A percentile compares a stretch with the other conserved stretches of the same genome.
Conservation (phyloP, 2,888 invertebrate species). For the Sesia bembeciformis region DNA sequence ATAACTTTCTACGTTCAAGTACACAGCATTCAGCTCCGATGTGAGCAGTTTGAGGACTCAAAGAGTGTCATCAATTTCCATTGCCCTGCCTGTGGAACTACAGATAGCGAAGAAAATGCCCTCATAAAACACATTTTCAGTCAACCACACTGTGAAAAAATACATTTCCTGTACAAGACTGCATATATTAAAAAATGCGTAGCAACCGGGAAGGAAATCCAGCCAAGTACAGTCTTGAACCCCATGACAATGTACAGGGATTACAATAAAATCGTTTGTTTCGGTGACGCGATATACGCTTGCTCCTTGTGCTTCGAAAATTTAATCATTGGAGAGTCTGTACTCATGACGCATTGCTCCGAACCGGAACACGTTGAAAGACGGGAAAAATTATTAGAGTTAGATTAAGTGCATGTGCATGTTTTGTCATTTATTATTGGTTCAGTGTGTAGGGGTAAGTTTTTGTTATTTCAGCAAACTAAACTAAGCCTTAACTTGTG, state of each 20-base stretch:
- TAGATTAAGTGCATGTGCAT: conserved; percentile 29
- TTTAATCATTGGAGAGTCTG: conserved; percentile 51
- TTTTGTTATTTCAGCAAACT: conserved; percentile 1
- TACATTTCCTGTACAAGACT: conserved; percentile 62
- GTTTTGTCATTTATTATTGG: conserved; percentile 5
- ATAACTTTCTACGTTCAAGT: conserved; percentile 63
- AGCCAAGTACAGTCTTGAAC: conserved; percentile 58
- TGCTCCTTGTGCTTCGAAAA: conserved; percentile 62
- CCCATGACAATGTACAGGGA: conserved; percentile 65
- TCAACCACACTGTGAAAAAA: conserved; percentile 51
- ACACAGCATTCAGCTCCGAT: conserved; percentile 51
- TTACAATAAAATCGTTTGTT: conserved; percentile 64
- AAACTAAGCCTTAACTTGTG: no score
- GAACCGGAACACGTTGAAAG: conserved; percentile 39
- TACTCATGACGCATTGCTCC: conserved; percentile 52
- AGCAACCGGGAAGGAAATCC: conserved; percentile 46
- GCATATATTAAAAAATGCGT: conserved; percentile 64
- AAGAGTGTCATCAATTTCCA: conserved; percentile 39
- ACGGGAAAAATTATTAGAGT: conserved; percentile 34
- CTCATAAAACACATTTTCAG: conserved; percentile 48
- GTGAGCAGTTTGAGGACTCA: conserved; percentile 27
- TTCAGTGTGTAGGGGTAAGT: neutral
- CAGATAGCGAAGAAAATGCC: conserved; percentile 42
- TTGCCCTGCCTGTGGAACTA: conserved; percentile 44
- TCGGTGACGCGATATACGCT: conserved; percentile 58